Conservation (phyloP, 2,888 invertebrate species). For the Nasonia oneida region DNA sequence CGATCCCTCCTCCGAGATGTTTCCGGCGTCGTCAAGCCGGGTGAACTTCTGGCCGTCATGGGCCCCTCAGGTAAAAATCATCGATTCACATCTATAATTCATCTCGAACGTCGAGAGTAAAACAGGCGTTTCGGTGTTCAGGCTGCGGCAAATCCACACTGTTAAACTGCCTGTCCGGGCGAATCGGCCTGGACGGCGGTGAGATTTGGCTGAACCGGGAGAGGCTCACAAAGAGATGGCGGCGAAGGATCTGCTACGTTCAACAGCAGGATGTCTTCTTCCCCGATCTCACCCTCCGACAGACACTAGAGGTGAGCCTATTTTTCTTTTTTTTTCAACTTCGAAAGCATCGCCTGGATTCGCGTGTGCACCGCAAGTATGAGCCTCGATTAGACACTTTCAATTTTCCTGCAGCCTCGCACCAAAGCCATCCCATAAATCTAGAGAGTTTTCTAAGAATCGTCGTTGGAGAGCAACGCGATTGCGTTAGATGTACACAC, state of each 20-base stretch:
- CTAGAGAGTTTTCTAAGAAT: constrained; percentile 44
- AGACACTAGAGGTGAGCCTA: constrained; percentile 84
- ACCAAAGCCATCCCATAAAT: constrained; percentile 17
- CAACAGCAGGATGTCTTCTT: constrained; percentile 91
- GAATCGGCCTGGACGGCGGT: constrained; percentile 85
- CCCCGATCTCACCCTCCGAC: constrained; percentile 87
- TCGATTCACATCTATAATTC: background rate
- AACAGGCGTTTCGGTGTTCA: constrained; percentile 63
- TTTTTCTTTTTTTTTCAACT: background rate
- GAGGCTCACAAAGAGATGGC: constrained; percentile 85
- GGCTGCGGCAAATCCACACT: constrained; percentile 89
- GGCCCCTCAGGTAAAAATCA: constrained; percentile 85
- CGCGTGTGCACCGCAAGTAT: no score
- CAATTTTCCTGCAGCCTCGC: background rate
- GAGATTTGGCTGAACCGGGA: constrained; percentile 84
- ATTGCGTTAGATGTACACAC: constrained; percentile 38
- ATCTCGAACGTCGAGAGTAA: no score
- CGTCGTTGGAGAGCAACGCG: constrained; percentile 35
- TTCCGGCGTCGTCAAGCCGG: constrained; percentile 87
- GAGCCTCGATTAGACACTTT: constrained; percentile 16
- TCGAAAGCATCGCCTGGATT: background rate
- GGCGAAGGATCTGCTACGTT: constrained; percentile 89
- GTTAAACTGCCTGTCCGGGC: constrained; percentile 87
- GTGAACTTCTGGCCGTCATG: constrained; percentile 90
- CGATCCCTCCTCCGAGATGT: constrained; percentile 85